Conservation (phyloP, 2,888 invertebrate genomes). For the Megamerina dolium region DNA sequence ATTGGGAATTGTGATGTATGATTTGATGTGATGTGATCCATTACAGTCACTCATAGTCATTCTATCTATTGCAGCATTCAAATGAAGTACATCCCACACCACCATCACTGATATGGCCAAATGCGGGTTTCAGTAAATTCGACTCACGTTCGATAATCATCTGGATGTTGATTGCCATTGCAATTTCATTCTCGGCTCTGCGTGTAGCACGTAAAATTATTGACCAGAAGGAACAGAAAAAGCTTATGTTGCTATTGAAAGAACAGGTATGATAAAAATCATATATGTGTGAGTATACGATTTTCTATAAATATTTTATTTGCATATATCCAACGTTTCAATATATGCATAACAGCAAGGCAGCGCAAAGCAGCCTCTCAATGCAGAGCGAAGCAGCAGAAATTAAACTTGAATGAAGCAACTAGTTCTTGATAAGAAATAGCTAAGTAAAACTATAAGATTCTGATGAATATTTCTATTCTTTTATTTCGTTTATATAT, state of each 20-base stretch:
- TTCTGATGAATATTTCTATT: no score
- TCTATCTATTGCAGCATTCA: neutral
- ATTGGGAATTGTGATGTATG: no score
- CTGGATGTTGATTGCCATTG: constrained; percentile 43
- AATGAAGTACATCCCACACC: constrained; percentile 20
- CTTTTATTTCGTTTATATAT: no score
- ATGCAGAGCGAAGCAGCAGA: no score
- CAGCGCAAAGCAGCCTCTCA: no score
- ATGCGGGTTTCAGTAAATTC: constrained; percentile 36
- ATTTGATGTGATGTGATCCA: neutral
- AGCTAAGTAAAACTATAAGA: no score
- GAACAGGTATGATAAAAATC: constrained; percentile 20
- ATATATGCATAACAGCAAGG: no score
- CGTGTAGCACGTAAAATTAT: constrained; percentile 33
- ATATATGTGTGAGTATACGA: neutral
- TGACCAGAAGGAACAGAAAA: constrained; percentile 30
- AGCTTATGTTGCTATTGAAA: constrained; percentile 8
- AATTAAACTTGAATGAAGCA: no score
- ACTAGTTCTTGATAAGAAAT: no score
- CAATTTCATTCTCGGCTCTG: constrained; percentile 37
- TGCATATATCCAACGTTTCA: neutral
- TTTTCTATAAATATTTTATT: neutral
- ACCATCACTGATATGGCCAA: constrained; percentile 37
- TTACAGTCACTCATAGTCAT: neutral
- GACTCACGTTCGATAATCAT: constrained; percentile 46